Base-by-base conservation (phyloP, 2,888 invertebrate species). In the Heliothis peltigera region DNA sequence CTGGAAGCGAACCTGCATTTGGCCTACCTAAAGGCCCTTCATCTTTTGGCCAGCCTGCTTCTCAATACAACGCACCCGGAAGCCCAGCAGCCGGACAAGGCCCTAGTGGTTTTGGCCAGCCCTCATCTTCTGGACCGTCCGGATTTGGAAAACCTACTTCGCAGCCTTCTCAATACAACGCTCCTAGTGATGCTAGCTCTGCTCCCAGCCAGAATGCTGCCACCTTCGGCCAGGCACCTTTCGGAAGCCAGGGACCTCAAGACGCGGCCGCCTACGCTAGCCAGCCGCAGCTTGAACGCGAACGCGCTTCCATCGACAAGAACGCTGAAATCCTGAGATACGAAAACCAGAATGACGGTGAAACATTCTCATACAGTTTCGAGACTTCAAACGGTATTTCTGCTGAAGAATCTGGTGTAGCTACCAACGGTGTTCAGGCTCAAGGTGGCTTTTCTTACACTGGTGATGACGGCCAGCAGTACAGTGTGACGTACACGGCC, bases 321-420 rank as follows among this genome's bases (percentile, higher is more conserved):
- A 88, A 83, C 43, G 93, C 95, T 8, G 89, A 93, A 75, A 94
- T 89, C 35, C 70, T 95, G 49, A 90, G 87, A 85, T 92, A 89
- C 64, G 88, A 91, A 8, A 94, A 88, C 71, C 86, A 92, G 66
- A 94, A 92, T 54, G 92, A 94, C 59, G 94, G 94, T 22, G 91
- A 94, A 52, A 88, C 86, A 7, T 95, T 90, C 74, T 78, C 90
- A 0, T 95, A 93, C 75, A 91, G 87, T 58, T 95, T 91, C 44
- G 94, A 95, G 79, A 94, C 95, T 2, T 93, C 94, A 0, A 95
- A 95, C 58, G 94, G 95, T 4, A 94, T 95, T 69, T 85, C 91
- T 62, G 94, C 92, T 83, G 94, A 94, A 69, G 94, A 94, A 70
- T 89, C 91, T 15, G 95, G 95, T 56, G 88, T 91, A 0, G 94